Evolutionary conservation across 2,888 invertebrate genomes (phyloP), one percentile per base, ranked within the genome.

Genomic region (Ephialtes manifestator): DNA sequence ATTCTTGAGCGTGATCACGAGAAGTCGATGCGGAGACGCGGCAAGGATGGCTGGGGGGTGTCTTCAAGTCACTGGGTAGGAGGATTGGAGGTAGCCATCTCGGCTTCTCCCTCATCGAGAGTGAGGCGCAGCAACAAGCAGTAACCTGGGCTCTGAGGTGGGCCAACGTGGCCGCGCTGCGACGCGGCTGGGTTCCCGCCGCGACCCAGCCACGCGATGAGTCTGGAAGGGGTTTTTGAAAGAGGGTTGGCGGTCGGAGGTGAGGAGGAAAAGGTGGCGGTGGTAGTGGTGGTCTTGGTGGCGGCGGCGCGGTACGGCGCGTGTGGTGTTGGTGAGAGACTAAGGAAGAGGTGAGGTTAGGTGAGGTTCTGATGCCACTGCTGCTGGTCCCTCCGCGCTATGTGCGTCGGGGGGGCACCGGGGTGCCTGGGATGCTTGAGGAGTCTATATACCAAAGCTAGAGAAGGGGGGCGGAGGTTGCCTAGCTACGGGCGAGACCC

Each of bases 401-500:
- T 65, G 75, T 20, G 53, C 51, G 76, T 24, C 60, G 48, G 71
- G 28, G 28, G 63, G 39, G 39, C n/a, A n/a, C n/a, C 5, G 20
- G 39, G 39, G 18, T 7, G 20, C 10, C 77, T 75, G 85, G 85
- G 85, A 82, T 79, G 79, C 85, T 85, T 85, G 83, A 86, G 75
- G 67, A 85, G 85, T 76, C 75, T 79, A 65, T 85, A 75, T 79
- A 76, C 78, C 46, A 46, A 87, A 87, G 87, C 72, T 75, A 87
- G 81, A 88, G 83, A 89, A 85, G 85, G 87, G 85, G 85, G 86
- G 81, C 84, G 82, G 90, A 91, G 93, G 94, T 94, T 94, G 94
- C 94, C 94, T 93, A 93, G 94, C 93, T 94, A 94, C 94, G 92
- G 91, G 89, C 91, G 93, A 93, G 93, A 93, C 94, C 94, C 94